Evolutionary conservation across 1,140 invertebrate species (phyloP), one percentile per base, ranked within the genome.

Genomic region (Campoletis sonorensis): DNA sequence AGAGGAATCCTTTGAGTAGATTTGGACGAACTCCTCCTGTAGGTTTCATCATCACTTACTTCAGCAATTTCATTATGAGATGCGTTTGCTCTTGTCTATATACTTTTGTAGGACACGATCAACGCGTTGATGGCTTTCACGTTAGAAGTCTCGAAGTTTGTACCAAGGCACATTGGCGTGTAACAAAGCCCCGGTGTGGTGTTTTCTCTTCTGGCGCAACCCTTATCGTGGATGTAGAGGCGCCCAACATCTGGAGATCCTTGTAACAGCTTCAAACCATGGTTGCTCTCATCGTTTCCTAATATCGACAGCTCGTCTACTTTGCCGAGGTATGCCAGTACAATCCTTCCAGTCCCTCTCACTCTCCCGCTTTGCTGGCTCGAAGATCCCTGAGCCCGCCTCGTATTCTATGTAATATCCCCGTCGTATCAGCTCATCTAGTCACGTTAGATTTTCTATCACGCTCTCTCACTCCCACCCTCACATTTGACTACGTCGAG

Each of bases 221-320:
- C 76, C 13, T 67, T 27, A 33, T 78, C 61, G 30, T 8, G 21
- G 18, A 37, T 58, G 40, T 45, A 45, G 40, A 45, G 21, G 23
- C 26, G 61, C n/a, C 67, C 18, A 27, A 30, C 82, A 84, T 82
- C 80, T 83, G 58, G 30, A 81, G 89, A 90, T 64, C 33, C 18
- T 45, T 61, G 73, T 26, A 30, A 30, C 72, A 64, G 23, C 61
- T 64, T 26, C 61, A 27, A 77, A 21, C 26, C 21, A 15, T 64
- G 54, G 51, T 49, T 27, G 33, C 54, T 54, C 76, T 67, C 76
- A 78, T 78, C 81, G 64, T 73, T 83, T 83, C 82, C 85, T 79
- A 83, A 83, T 89, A 91, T 91, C 88, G 90, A 90, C 87, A 90
- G 86, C 87, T 88, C 87, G 82, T 87, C 86, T 86, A 86, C 87